phyloP scores from a whole-genome alignment of 2,113 vertebrate genomes.

The Tonatia bakeri region DNA sequence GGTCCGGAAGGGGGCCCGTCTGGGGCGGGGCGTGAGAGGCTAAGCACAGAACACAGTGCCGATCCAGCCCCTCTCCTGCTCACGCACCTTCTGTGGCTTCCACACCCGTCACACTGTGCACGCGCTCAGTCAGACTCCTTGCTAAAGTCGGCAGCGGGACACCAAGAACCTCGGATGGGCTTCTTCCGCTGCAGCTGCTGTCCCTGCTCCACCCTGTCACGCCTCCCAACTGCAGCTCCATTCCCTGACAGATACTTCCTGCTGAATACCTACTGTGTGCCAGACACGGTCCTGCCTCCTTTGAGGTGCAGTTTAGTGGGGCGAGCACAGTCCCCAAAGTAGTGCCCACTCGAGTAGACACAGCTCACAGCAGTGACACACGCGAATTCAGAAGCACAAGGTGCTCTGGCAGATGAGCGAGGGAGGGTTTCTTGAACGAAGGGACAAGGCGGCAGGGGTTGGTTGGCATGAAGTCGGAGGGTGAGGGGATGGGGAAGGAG shows the following conservation, averaged over 20 bases:
- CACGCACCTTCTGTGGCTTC: background rate
- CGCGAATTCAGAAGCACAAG: background rate
- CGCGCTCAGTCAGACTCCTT: too few species aligned
- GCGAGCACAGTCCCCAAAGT: background rate
- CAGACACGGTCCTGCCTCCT: background rate
- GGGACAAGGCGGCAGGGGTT: background rate
- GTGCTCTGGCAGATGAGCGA: background rate
- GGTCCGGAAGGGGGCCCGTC: background rate
- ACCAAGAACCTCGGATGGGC: background rate
- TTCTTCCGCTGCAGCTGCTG: background rate
- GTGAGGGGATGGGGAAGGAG: background rate
- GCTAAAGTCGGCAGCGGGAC: background rate
- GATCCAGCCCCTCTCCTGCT: background rate
- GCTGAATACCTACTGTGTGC: background rate
- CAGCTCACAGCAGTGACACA: background rate
- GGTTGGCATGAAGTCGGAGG: background rate
- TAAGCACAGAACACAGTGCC: background rate
- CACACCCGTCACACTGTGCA: accelerated
- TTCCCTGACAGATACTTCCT: background rate
- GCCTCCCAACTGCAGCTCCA: background rate
- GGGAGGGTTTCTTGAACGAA: background rate
- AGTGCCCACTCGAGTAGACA: background rate
- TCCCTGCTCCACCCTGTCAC: too few species aligned
- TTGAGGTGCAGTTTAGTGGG: accelerated
- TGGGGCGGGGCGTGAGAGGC: background rate